phyloP scores from a whole-genome alignment of 2,113 vertebrate genomes.

The Gavia stellata region DNA sequence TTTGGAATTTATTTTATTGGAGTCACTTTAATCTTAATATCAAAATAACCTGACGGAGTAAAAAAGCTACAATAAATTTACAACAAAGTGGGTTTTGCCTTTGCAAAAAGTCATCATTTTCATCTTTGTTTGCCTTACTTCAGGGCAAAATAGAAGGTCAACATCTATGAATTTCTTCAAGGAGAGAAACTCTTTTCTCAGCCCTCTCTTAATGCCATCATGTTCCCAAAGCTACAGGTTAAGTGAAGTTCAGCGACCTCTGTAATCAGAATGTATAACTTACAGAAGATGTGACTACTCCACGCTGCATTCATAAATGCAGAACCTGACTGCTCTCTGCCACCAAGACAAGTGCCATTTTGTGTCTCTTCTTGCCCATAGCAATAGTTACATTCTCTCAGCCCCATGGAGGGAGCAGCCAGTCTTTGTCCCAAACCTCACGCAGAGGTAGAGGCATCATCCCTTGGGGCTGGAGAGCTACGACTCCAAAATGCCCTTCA shows the following conservation, averaged over 20 bases:
- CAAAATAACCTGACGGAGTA: not conserved
- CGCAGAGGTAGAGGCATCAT: accelerated
- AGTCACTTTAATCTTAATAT: not conserved
- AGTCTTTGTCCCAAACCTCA: not conserved
- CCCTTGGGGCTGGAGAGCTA: not conserved
- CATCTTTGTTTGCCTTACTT: not conserved
- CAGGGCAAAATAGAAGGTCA: conserved; percentile 22
- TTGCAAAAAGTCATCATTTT: not conserved
- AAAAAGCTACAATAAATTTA: not conserved
- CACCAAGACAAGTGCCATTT: not conserved
- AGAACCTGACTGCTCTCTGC: not conserved
- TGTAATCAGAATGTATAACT: not conserved
- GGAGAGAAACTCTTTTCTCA: not conserved
- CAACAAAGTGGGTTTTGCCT: not conserved
- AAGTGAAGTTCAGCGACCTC: not conserved
- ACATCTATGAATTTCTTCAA: not conserved
- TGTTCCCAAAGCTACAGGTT: not conserved
- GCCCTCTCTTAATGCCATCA: not conserved
- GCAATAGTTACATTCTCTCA: not conserved
- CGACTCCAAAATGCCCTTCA: accelerated
- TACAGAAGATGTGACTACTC: accelerated
- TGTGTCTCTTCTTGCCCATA: accelerated
- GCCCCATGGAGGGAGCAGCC: accelerated
- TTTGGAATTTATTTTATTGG: not conserved
- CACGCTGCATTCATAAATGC: not conserved